Percentiles rank a stretch among this genome's conserved stretches.
Conservation (phyloP, 2,113 vertebrate species). For the Fregata magnificens region DNA sequence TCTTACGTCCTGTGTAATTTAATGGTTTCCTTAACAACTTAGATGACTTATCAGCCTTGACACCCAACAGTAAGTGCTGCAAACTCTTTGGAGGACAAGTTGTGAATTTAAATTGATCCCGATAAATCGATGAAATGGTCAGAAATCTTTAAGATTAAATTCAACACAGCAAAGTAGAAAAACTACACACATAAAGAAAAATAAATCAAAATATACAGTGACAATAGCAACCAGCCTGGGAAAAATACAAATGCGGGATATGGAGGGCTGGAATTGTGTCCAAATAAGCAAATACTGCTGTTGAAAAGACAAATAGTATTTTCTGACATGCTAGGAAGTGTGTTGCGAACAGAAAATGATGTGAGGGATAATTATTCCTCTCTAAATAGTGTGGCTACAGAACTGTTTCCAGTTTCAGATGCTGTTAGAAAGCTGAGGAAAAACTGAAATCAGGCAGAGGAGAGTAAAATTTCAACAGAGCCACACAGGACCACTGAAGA, state of each 20-base stretch:
- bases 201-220: background rate
- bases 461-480: background rate
- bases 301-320: background rate
- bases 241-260: background rate
- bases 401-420: background rate
- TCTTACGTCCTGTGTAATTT: background rate
- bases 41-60: constrained; percentile 19
- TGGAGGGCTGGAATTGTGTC: background rate
- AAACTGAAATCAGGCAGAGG: background rate
- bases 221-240: fast-evolving
- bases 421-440: background rate
- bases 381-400: background rate
- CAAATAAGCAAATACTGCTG: background rate
- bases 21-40: constrained; percentile 27
- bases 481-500: background rate
- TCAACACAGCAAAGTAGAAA: background rate
- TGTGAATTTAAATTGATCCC: constrained; percentile 1
- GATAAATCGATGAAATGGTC: background rate
- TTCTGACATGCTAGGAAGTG: background rate
- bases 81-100: background rate
- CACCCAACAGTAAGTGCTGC: background rate
- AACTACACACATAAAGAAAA: background rate
- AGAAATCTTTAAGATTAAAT: background rate
- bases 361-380: background rate
- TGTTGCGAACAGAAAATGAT: background rate